Base-by-base conservation (phyloP, 2,797 vertebrate species). In the Gallinago stenura region DNA sequence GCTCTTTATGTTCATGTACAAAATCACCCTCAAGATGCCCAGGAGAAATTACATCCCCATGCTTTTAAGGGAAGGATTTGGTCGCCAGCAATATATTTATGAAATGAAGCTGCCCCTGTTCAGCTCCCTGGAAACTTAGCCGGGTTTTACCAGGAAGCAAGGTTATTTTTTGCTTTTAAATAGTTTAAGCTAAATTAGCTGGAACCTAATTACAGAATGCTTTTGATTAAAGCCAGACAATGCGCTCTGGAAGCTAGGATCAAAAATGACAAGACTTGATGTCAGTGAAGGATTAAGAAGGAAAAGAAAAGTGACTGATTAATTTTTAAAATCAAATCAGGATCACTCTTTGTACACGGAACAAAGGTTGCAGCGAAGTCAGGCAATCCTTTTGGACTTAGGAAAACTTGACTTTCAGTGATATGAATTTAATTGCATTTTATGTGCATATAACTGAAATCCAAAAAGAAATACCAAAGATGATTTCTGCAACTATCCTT, bases 211-310 rank as follows among this genome's bases (percentile, higher is more conserved):
- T 93, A 96, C 91, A 80, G 77, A 94, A 95, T 43, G 83, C 64
- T 83, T 93, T 90, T 95, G 87, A 95, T 94, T 93, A 95, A 96
- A 97, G 85, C 64, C 85, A 93, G 90, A 94, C 94, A 95, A 94
- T 92, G 76, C 3, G 3, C 71, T 93, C 70, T 77, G 75, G 73
- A 94, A 96, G 60, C 26, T 26, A 31, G 86, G 83, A 92, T 87
- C 83, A 82, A 92, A 96, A 94, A 54, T 53, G 45, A 85, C 90
- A 73, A 80, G 71, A 73, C 28, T 92, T 82, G 85, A 93, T 87
- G 56, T 83, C 71, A 90, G 64, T 46, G 86, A 96, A 77, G 84
- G 88, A 82, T 83, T 93, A 82, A 87, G 46, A 54, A 91, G 83
- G 77, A 58, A 88, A 83, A 88, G 33, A 39, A 65, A 95, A 95